Evolutionary conservation across 2,888 invertebrate genomes (phyloP), one percentile per base, ranked within the genome.

Genomic region (Conomelus anceps): DNA sequence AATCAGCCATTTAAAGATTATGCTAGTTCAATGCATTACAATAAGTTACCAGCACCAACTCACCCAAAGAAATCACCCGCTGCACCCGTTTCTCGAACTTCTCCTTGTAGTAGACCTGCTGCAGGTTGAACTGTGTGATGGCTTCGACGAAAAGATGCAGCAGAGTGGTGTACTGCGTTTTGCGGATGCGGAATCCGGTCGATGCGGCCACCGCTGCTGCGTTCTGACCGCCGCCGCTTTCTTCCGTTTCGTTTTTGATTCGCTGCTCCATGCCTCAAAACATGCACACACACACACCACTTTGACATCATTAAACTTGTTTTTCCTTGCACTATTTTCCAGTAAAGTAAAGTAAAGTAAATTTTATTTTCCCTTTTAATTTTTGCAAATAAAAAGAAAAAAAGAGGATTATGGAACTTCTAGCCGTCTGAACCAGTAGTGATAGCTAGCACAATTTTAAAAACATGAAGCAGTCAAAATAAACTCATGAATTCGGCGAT

Each of bases 81-180:
- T 94, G 94, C 90, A 95, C 95, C 89, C 95, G 93, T 89, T 94
- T 94, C 92, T 95, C 95, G 93, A 95, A 95, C 90, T 94, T 92
- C 91, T 95, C 94, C 91, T 95, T 92, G 92, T 95, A 95, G 92
- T 95, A 94, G 24, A 94, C 94, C 92, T 95, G 95, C 91, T 94
- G 94, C 90, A 94, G 93, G 92, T 95, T 95, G 92, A 95, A 95
- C 92, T 94, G 94, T 90, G 94, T 94, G 94, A 95, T 94, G 89
- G 94, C 94, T 91, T 95, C 95, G 90, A 94, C 94, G 92, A 95
- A 95, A 92, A 94, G 93, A 90, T 94, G 93, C 89, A 94, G 94
- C 88, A 95, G 93, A 23, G 95, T 94, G 86, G 94, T 93, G 92
- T 95, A 94, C 93, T 95, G 93, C 6, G 93, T 92, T 88, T 92